Percentiles rank a stretch among this genome's conserved stretches.
These are phyloP conservation scores for Anguilla megastoma DNA, from an alignment of 2,797 vertebrate genomes.

Conservation along the genomic window DNA sequence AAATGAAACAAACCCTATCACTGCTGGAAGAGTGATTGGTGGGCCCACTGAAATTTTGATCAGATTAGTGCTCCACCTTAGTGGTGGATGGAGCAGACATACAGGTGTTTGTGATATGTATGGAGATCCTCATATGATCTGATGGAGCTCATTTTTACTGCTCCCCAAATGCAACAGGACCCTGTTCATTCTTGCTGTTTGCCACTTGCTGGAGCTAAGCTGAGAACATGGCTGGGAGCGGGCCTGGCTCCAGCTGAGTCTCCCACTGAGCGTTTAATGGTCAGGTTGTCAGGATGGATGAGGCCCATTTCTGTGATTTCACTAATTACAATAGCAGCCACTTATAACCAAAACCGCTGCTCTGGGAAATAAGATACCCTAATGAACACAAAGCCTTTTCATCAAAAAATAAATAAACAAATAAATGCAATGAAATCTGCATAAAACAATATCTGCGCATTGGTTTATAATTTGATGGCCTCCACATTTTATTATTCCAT, in stretches of 20 bases:
- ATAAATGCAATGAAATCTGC: background rate
- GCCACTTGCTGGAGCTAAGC: background rate
- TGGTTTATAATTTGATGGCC: background rate
- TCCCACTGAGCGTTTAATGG: background rate
- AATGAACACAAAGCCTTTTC: constrained; percentile 1
- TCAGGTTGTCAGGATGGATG: constrained; percentile 10
- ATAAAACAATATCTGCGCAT: background rate
- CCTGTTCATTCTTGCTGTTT: background rate
- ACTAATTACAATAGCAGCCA: constrained; percentile 7
- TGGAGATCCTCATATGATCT: background rate
- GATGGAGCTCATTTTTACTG: background rate
- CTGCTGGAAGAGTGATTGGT: too few species aligned
- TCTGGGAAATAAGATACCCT: constrained; percentile 3
- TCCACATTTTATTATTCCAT: background rate
- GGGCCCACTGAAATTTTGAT: too few species aligned
- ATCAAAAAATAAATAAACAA: background rate
- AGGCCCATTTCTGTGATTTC: constrained; percentile 6
- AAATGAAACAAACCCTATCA: too few species aligned
- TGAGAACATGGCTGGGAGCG: background rate
- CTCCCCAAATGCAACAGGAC: background rate
- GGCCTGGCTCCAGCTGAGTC: background rate
- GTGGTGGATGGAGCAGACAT: background rate
- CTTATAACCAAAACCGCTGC: constrained; percentile 2
- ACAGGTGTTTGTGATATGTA: background rate
- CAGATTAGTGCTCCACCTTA: too few species aligned